Conservation (phyloP, 2,113 vertebrate species). For the Pterophyllum scalare region DNA sequence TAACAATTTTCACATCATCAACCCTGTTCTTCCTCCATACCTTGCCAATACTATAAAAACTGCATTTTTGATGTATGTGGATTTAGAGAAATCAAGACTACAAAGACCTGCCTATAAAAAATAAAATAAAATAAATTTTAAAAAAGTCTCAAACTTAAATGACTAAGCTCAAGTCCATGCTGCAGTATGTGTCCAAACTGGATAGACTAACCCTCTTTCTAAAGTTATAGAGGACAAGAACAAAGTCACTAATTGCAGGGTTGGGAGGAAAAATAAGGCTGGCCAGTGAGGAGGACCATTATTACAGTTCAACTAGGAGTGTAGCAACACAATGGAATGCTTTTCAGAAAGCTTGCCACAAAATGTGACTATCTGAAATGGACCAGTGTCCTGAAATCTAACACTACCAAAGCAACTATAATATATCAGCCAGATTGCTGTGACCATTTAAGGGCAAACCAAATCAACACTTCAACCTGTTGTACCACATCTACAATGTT, state of each 20-base stretch:
- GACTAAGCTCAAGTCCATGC: neutral
- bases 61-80: neutral
- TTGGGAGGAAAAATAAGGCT: slow-evolving; percentile 10
- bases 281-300: neutral
- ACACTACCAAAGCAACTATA: neutral
- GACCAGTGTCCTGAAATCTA: neutral
- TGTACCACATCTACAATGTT: slow-evolving; percentile 12
- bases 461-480: neutral
- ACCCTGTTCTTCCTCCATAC: neutral
- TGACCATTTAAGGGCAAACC: neutral
- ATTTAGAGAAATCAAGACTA: neutral
- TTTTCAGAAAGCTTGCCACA: slow-evolving; percentile 5
- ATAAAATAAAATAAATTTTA: no score
- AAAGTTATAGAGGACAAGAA: slow-evolving; percentile 3
- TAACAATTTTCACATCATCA: neutral
- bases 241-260: slow-evolving; percentile 10
- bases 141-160: neutral
- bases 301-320: slow-evolving; percentile 16
- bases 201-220: slow-evolving; percentile 21
- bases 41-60: neutral
- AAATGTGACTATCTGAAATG: slow-evolving; percentile 7
- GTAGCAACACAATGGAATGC: slow-evolving; percentile 5
- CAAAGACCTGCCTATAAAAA: neutral
- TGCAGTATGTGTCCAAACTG: slow-evolving; percentile 54
- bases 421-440: neutral